A percentile compares a stretch with the other conserved stretches of the same genome.
phyloP scores from a whole-genome alignment of 2,113 vertebrate genomes.

The Cinclus cinclus region DNA sequence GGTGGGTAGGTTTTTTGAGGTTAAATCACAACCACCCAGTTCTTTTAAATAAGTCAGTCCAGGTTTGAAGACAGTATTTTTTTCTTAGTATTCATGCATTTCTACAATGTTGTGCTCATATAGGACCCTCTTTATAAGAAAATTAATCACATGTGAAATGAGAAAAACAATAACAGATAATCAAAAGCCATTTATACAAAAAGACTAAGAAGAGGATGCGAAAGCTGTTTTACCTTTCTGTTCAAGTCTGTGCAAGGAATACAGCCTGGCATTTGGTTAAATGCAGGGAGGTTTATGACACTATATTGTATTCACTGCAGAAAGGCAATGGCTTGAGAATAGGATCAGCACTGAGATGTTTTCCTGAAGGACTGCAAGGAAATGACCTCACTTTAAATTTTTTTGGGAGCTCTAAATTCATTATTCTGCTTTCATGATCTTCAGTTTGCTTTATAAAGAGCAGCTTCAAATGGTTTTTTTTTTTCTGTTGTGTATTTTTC shows the following conservation, averaged over 20 bases:
- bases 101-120: not conserved
- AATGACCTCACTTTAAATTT: not conserved
- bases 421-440: not conserved
- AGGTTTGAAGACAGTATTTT: not conserved
- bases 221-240: accelerated
- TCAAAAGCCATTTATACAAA: not conserved
- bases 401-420: not conserved
- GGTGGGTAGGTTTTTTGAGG: not conserved
- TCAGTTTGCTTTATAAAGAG: not conserved
- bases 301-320: not conserved
- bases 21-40: not conserved
- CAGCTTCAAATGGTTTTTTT: not conserved
- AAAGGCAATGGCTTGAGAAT: not conserved
- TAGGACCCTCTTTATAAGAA: not conserved
- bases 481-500: not conserved
- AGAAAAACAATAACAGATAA: not conserved
- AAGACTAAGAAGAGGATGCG: not conserved
- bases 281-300: not conserved
- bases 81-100: not conserved
- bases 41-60: not conserved
- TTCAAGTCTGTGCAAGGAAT: not conserved
- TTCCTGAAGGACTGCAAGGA: not conserved
- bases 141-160: not conserved
- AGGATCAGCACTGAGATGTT: not conserved
- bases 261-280: not conserved